Base-by-base conservation (phyloP, 2,797 vertebrate species). In the Scleropages formosus region DNA sequence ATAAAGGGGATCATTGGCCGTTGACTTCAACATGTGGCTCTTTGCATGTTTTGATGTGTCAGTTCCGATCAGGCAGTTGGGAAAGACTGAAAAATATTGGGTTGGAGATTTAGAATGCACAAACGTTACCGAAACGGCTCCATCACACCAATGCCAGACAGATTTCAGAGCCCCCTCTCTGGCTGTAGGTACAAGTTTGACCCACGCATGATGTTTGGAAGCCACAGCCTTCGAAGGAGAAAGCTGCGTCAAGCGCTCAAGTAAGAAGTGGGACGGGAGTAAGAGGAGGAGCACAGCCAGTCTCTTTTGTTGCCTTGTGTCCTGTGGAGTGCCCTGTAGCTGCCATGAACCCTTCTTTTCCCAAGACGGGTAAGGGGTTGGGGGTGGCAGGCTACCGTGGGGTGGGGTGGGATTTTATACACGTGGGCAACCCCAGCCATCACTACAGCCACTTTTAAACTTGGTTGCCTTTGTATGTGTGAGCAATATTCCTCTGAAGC, bases 191-290 rank as follows among this genome's bases (percentile, higher is more conserved):
- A 96, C 77, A 93, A 86, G 78, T 98, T 97, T 75, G 94, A 97
- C 78, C 96, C 95, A 1, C 91, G 91, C 4, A 91, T 95, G 82
- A 96, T 98, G 95, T 98, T 98, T 82, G 82, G 62, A 79, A 83
- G 82, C 79, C 93, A 91, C 0, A 84, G 82, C 20, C 68, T 89
- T 72, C 86, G 84, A 75, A 88, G 88, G 73, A 89, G 84, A 81
- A 91, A 89, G 81, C 91, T 90, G 6, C 79, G 90, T 4, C 92
- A 85, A 79, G 84, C 76, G 69, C 83, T 94, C 68, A 92, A 92
- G 72, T 90, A 81, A 81, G 77, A 27, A 26, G 63, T 71, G 31
- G 16, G n/a, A 39, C 22, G 0, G 56, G 78, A 53, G 60, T 9
- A 74, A 69, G 62, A 63, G 8, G 70, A 63, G 68, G 22, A 73